Conservation (phyloP, 2,797 vertebrate genomes). For the Anomalospiza imberbis region DNA sequence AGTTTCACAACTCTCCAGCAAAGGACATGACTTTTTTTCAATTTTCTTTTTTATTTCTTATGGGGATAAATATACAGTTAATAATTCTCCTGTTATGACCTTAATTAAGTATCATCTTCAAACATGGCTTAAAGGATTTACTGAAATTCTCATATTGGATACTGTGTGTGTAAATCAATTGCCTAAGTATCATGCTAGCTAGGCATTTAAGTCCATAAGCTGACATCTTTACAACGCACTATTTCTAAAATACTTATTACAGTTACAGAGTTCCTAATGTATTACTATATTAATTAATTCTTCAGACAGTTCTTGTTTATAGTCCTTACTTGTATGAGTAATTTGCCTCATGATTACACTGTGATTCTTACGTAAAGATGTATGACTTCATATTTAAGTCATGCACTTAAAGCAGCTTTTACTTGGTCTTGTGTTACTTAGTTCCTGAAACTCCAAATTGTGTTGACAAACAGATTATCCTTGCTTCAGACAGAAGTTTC, state of each 20-base stretch:
- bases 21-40: not conserved
- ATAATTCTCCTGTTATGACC: not conserved
- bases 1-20: not conserved
- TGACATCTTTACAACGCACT: not conserved
- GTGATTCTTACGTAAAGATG: not conserved
- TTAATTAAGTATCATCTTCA: not conserved
- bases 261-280: not conserved
- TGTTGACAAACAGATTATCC: conserved; percentile 11
- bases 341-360: not conserved
- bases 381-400: not conserved
- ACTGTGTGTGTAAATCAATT: not conserved
- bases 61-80: not conserved
- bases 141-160: not conserved
- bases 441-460: not conserved
- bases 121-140: not conserved
- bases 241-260: not conserved
- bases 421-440: not conserved
- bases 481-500: not conserved
- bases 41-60: not conserved
- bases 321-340: not conserved
- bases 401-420: not conserved
- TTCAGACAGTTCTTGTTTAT: not conserved
- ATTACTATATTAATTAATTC: not conserved
- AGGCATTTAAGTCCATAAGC: not conserved
- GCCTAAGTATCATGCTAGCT: not conserved